These are phyloP conservation scores for Xerus rutilus DNA, from an alignment of 2,797 vertebrate species.

Conservation along the genomic window DNA sequence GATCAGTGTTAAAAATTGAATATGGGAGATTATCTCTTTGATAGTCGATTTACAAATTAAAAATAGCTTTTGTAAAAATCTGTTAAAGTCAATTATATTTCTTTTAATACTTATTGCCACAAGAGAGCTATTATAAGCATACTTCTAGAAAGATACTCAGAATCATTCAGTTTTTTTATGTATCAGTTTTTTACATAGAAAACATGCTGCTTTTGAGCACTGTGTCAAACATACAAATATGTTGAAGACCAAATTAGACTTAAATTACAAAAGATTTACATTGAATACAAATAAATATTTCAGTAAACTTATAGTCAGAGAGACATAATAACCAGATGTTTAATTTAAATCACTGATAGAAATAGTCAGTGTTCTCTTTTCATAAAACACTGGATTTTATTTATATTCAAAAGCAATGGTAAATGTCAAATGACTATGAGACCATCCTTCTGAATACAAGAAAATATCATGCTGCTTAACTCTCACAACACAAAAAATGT, in stretches of 20 bases:
- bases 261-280: constrained; percentile 66
- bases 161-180: constrained; percentile 25
- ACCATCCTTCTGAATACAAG: constrained; percentile 69
- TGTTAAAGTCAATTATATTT: constrained; percentile 48
- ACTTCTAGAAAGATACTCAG: neutral
- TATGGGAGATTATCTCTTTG: neutral
- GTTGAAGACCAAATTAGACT: constrained; percentile 15
- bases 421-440: constrained; percentile 77
- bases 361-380: constrained; percentile 65
- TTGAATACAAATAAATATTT: constrained; percentile 67
- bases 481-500: constrained; percentile 65
- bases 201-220: constrained; percentile 27
- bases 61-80: constrained; percentile 46
- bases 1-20: constrained; percentile 41
- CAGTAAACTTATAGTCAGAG: constrained; percentile 51
- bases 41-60: constrained; percentile 28
- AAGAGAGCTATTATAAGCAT: neutral
- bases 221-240: neutral
- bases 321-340: constrained; percentile 58
- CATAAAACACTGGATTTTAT: constrained; percentile 64
- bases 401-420: constrained; percentile 74
- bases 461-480: constrained; percentile 71
- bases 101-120: constrained; percentile 44
- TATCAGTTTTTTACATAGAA: neutral
- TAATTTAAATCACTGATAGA: constrained; percentile 70